These are phyloP conservation scores for Paramisgurnus dabryanus DNA, from an alignment of 2,113 vertebrate genomes.

Conservation along the genomic window DNA sequence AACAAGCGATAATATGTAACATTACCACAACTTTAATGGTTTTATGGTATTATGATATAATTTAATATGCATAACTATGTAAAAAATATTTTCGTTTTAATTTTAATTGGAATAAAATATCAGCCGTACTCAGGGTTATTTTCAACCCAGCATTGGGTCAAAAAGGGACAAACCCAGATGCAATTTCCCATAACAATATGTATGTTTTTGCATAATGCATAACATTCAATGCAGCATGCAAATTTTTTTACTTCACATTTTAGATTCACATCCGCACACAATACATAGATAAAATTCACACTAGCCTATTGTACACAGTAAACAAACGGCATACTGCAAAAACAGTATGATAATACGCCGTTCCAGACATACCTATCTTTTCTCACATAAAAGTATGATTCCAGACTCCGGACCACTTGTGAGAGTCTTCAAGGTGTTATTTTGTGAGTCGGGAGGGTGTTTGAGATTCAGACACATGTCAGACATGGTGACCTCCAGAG, in stretches of 20 bases:
- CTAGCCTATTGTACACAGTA: not conserved
- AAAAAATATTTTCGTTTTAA: not conserved
- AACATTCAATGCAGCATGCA: not conserved
- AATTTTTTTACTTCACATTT: not conserved
- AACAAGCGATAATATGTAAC: constrained; percentile 1
- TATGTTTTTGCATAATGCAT: too few species aligned
- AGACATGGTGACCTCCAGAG: constrained; percentile 56
- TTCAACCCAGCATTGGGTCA: too few species aligned
- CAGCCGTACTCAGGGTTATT: too few species aligned
- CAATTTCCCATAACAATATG: not conserved
- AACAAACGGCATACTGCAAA: not conserved
- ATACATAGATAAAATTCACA: not conserved
- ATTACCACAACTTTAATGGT: constrained; percentile 2
- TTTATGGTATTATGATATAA: not conserved
- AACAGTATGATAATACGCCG: not conserved
- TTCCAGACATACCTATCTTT: not conserved
- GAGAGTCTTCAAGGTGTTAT: constrained; percentile 19
- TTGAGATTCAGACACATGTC: constrained; percentile 32
- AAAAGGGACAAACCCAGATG: too few species aligned
- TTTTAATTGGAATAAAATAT: not conserved
- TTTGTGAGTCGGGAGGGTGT: not conserved
- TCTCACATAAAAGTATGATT: not conserved
- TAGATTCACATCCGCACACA: too few species aligned
- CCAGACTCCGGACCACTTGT: constrained; percentile 12
- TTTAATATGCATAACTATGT: not conserved